phyloP scores from a whole-genome alignment of 2,797 vertebrate species.

The Lates japonicus region DNA sequence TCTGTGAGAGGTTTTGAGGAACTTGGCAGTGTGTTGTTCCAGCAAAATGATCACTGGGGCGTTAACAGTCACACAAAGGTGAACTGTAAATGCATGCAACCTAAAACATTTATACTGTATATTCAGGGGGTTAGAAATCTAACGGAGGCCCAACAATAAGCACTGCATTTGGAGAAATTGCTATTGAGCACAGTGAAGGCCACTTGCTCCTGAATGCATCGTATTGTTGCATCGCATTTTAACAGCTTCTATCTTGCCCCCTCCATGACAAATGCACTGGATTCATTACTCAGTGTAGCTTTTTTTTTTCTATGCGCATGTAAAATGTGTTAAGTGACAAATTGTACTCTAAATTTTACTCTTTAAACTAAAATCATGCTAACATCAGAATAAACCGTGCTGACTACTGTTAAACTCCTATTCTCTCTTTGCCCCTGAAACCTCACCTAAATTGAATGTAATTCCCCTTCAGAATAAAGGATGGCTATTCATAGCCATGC shows the following conservation, averaged over 20 bases:
- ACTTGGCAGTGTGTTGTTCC: constrained; percentile 27
- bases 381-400: not conserved
- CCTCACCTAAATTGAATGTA: constrained; percentile 37
- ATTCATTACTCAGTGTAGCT: not conserved
- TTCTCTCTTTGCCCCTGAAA: constrained; percentile 32
- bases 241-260: not conserved
- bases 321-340: not conserved
- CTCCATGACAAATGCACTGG: not conserved
- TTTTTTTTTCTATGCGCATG: not conserved
- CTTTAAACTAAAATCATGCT: not conserved
- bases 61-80: constrained; percentile 5
- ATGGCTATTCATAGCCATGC: constrained; percentile 45
- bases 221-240: not conserved
- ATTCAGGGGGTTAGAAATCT: not conserved
- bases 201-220: constrained; percentile 1
- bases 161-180: not conserved
- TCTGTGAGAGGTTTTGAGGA: constrained; percentile 40
- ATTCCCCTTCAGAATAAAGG: constrained; percentile 33
- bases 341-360: not conserved
- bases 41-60: not conserved
- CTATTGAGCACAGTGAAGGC: not conserved
- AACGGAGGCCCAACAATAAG: not conserved
- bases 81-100: constrained; percentile 25
- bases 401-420: constrained; percentile 16
- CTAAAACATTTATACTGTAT: constrained; percentile 11